Evolutionary conservation across 2,113 vertebrate genomes (phyloP), one percentile per base, ranked within the genome.

Genomic region (Hemibagrus wyckioides): DNA sequence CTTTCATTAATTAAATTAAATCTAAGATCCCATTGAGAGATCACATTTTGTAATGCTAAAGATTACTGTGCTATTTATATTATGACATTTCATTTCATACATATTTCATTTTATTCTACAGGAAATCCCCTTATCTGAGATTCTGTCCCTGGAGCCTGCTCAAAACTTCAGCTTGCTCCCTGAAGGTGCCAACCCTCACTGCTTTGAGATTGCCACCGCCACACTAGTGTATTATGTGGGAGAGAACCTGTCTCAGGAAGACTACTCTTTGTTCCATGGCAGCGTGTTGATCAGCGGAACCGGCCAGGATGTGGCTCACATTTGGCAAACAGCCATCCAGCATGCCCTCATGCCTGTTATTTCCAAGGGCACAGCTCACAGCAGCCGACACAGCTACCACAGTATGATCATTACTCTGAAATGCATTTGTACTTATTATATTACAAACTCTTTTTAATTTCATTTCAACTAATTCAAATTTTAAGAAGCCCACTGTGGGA

Each of bases 61-160:
- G 19, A 30, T 39, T 17, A 82, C 2, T 65, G n/a, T 61, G 36
- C 17, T 82, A 17, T n/a, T n/a, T 57, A 28, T 63, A 19, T n/a
- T 25, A 41, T 13, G 17, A 44, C 44, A 82, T 44, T 39, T 41
- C 36, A n/a, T n/a, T n/a, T n/a, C n/a, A n/a, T n/a, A 61, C 17
- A 28, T 7, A 44, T 76, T 61, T 56, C 6, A 65, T 75, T 44
- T 48, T 83, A 52, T 83, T 75, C 48, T 88, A 75, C 92, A 99
- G 98, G 98, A 99, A 94, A 99, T 99, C 88, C 98, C 98, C 39
- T 93, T 99, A 90, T 99, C 98, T 41, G 98, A 99, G 94, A 96
- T 99, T 92, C 93, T 99, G 85, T 97, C 96, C 61, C 92, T 99
- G 94, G 98, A 98, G 83, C 95, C 96, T n/a, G 97, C 96, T 88